phyloP scores from a whole-genome alignment of 2,113 vertebrate genomes.

The Atractosteus spatula region DNA sequence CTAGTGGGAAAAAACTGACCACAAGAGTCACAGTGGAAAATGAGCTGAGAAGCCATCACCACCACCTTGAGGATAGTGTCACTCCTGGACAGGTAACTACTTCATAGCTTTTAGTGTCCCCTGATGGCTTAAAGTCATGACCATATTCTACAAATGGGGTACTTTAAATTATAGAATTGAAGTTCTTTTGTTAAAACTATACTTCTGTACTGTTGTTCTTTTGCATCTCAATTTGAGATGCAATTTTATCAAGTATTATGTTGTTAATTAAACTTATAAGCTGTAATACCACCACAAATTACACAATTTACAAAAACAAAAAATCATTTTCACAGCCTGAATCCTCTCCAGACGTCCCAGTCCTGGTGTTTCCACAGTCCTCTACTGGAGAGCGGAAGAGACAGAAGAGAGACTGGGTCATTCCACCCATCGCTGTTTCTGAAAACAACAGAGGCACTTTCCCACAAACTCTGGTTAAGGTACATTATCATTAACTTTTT shows the following conservation, averaged over 20 bases:
- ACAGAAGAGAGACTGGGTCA: slow-evolving; percentile 63
- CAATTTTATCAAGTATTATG: too few relatives aligned
- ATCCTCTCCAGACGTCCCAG: slow-evolving; percentile 2
- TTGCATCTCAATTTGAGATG: too few relatives aligned
- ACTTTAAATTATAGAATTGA: too few relatives aligned
- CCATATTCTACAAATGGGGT: too few relatives aligned
- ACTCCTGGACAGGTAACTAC: slow-evolving; percentile 19
- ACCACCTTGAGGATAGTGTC: neutral
- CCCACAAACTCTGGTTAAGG: slow-evolving; percentile 41
- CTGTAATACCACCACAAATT: neutral
- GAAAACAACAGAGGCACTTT: slow-evolving; percentile 49
- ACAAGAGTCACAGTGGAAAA: slow-evolving; percentile 37
- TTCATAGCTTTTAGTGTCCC: too few relatives aligned
- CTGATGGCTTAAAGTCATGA: too few relatives aligned
- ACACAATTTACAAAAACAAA: neutral
- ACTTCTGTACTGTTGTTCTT: too few relatives aligned
- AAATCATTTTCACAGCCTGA: slow-evolving; percentile 26
- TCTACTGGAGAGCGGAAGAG: slow-evolving; percentile 41
- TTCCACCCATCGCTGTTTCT: slow-evolving; percentile 33
- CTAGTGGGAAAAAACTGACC: slow-evolving; percentile 34
- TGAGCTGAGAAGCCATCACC: neutral
- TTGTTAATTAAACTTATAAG: too few relatives aligned
- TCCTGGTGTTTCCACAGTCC: slow-evolving; percentile 49
- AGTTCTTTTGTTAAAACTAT: too few relatives aligned
- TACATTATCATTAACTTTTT: slow-evolving; percentile 17